phyloP scores from a whole-genome alignment of 2,113 vertebrate genomes.

The Pterocles orientalis region DNA sequence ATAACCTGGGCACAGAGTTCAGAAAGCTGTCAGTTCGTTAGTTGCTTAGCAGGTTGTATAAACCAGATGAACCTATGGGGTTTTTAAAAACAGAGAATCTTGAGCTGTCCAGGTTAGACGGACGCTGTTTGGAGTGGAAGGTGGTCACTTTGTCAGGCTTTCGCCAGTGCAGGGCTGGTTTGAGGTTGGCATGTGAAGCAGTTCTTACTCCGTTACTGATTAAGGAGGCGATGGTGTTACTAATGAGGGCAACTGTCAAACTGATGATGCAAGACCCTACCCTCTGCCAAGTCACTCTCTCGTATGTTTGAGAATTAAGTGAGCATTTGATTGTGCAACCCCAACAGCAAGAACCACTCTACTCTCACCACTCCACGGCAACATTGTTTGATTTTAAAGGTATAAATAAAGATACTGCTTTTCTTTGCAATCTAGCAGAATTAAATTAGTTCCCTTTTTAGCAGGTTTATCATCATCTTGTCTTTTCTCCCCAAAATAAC shows the following conservation, averaged over 20 bases:
- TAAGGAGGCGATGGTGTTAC: neutral
- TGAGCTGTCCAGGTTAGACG: neutral
- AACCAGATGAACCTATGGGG: neutral
- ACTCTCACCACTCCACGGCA: neutral
- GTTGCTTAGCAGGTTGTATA: too few relatives aligned
- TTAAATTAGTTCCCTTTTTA: neutral
- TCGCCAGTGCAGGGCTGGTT: neutral
- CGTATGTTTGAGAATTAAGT: neutral
- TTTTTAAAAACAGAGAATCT: neutral
- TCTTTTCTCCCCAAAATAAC: neutral
- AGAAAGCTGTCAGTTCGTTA: neutral
- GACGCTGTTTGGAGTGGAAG: neutral
- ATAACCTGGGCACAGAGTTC: neutral
- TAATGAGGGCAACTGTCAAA: neutral
- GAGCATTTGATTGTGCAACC: neutral
- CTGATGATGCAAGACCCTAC: neutral
- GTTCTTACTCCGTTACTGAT: neutral
- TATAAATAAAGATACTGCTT: neutral
- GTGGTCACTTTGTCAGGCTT: neutral
- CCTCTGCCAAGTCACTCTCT: rapidly evolving
- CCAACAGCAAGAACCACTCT: neutral
- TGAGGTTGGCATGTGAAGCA: neutral
- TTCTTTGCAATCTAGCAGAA: neutral
- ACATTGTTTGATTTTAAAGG: neutral
- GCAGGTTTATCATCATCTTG: neutral